phyloP scores from a whole-genome alignment of 2,113 vertebrate species.

The Rafetus swinhoei region DNA sequence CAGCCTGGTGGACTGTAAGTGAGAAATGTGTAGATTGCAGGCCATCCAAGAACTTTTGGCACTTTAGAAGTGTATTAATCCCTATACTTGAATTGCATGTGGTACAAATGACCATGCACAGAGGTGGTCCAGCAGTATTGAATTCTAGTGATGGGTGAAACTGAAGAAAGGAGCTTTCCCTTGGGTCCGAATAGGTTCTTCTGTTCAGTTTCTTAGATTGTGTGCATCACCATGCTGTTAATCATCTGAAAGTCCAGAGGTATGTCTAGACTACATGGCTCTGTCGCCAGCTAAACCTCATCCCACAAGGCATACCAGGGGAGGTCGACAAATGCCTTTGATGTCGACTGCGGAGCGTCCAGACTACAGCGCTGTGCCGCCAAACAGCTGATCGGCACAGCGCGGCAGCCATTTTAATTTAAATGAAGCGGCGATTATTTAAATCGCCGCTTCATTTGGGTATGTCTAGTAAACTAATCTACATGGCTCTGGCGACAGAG shows the following conservation, averaged over 20 bases:
- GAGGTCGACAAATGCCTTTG: no score
- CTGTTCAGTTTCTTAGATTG: not conserved
- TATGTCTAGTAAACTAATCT: no score
- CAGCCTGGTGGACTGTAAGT: constrained; percentile 22
- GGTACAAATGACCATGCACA: not conserved
- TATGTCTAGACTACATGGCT: not conserved
- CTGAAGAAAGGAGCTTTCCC: constrained; percentile 32
- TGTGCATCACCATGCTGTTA: constrained; percentile 4
- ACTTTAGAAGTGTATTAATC: constrained; percentile 8
- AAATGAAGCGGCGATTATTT: no score
- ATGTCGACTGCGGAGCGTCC: no score
- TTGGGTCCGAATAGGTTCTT: not conserved
- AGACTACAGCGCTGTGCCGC: no score
- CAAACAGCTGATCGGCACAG: no score
- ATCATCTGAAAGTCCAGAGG: not conserved
- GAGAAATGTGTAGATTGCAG: constrained; percentile 21
- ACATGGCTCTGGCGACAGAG: no score
- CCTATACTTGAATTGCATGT: constrained; percentile 24
- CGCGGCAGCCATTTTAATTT: no score
- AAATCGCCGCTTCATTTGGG: no score
- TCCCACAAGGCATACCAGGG: no score
- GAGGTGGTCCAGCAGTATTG: not conserved
- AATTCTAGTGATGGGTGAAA: not conserved
- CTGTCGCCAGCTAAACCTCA: no score
- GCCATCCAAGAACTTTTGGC: constrained; percentile 27